A percentile compares a stretch with the other conserved stretches of the same genome.
These are phyloP conservation scores for Apamea monoglypha DNA, from an alignment of 2,888 invertebrate genomes.

Conservation along the genomic window DNA sequence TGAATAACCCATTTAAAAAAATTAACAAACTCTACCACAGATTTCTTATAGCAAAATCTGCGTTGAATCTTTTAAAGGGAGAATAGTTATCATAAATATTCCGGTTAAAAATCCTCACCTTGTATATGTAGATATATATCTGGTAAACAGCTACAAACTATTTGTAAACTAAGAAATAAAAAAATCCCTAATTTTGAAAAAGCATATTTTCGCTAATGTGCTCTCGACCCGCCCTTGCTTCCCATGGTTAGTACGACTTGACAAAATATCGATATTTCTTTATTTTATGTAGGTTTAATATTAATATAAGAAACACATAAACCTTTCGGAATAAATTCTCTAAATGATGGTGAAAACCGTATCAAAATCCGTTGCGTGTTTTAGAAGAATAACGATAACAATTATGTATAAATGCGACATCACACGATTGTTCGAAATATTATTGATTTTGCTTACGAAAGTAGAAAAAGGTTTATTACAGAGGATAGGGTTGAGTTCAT, in stretches of 20 bases:
- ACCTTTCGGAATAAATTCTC: too few species aligned
- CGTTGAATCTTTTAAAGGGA: not conserved
- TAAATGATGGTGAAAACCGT: too few species aligned
- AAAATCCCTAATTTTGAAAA: not conserved
- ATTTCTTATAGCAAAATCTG: constrained; percentile 12
- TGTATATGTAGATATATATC: not conserved
- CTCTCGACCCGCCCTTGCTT: not conserved
- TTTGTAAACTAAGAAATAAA: not conserved
- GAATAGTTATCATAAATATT: not conserved
- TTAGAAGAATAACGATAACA: too few species aligned
- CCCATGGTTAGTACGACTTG: not conserved
- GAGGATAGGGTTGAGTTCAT: not conserved
- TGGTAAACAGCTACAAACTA: not conserved
- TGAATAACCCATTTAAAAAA: not conserved
- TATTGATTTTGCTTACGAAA: not conserved
- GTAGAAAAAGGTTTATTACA: too few species aligned
- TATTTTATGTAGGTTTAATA: not conserved
- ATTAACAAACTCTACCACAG: not conserved
- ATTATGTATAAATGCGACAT: not conserved
- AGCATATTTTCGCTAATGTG: not conserved
- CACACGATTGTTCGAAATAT: not conserved
- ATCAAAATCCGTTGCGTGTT: not conserved
- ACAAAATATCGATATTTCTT: not conserved
- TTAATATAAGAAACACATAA: too few species aligned
- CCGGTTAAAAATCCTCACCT: not conserved